Evolutionary conservation across 2,113 vertebrate genomes (phyloP), one percentile per base, ranked within the genome.

Genomic region (Scopus umbretta): DNA sequence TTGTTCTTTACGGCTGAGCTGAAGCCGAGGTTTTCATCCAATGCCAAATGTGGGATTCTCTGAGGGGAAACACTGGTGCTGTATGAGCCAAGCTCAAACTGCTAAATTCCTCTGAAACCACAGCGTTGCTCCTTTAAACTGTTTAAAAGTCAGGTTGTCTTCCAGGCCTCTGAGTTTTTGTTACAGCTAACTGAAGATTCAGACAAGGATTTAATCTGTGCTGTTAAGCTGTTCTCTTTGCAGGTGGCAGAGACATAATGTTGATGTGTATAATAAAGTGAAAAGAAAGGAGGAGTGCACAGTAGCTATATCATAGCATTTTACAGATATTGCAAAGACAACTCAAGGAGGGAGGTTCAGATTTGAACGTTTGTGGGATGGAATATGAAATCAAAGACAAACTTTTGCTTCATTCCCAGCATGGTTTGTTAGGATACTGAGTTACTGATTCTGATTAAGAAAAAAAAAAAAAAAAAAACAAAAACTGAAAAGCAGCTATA

Each of bases 201-300:
- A 95, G 92, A 86, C 86, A 92, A 88, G 87, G 91, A 45, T 94
- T 94, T 94, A 91, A 95, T 95, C 62, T 94, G 53, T 2, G 4
- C 80, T 89, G 17, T 96, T 94, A 95, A 92, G 80, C 61, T 92
- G 91, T 95, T 82, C 88, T 89, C 61, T 85, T 97, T 76, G 80
- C 91, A 89, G 78, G 88, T 94, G 92, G 55, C 88, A 95, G 78
- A 91, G 89, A 91, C 62, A 58, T 92, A 85, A 91, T 68, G 49
- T 76, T 90, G 94, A 90, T 18, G 0, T 72, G 58, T 91, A 75
- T 87, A 87, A 93, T 68, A 94, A 72, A 61, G 66, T 68, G 56
- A 61, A 91, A 84, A 62, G 62, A 79, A 89, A 71, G 71, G 66
- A 91, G 70, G n/a, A 76, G n/a, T 42, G 47, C 62, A 34, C 80